These are phyloP conservation scores for Barypeithes pellucidus DNA, from an alignment of 2,888 invertebrate genomes.

Conservation along the genomic window DNA sequence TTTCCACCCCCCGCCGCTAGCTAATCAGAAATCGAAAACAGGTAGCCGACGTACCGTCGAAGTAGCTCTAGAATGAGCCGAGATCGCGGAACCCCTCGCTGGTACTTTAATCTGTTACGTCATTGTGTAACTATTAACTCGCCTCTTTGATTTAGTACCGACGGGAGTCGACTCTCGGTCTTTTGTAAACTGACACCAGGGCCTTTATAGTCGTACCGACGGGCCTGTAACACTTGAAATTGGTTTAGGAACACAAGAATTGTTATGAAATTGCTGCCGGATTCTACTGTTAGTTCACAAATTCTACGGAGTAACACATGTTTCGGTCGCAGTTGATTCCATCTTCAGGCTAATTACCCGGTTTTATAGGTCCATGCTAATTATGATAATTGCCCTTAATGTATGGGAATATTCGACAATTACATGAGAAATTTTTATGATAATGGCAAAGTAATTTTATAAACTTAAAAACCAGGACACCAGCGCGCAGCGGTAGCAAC, in stretches of 20 bases:
- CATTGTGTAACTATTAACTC: slow-evolving; percentile 64
- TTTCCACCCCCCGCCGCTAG: background rate
- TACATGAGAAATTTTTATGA: too few relatives aligned
- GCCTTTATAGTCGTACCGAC: slow-evolving; percentile 36
- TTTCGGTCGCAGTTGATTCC: too few relatives aligned
- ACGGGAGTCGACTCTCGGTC: slow-evolving; percentile 35
- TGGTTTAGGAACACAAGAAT: background rate
- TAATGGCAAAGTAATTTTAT: too few relatives aligned
- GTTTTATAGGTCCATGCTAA: too few relatives aligned
- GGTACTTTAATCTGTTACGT: slow-evolving; percentile 63
- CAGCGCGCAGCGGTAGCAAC: too few relatives aligned
- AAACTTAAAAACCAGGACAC: too few relatives aligned
- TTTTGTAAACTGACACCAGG: slow-evolving; percentile 48
- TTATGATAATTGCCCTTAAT: too few relatives aligned
- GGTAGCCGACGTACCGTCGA: slow-evolving; percentile 41
- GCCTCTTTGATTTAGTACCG: slow-evolving; percentile 56
- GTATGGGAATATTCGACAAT: too few relatives aligned
- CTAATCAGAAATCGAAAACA: slow-evolving; percentile 48
- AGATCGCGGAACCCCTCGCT: slow-evolving; percentile 52
- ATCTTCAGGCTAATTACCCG: too few relatives aligned
- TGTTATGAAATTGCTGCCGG: too few relatives aligned
- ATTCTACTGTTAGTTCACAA: too few relatives aligned
- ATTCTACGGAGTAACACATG: too few relatives aligned
- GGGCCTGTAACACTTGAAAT: background rate
- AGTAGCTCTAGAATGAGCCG: slow-evolving; percentile 16